Conservation (phyloP, 2,888 invertebrate genomes). For the Hypena proboscidalis region DNA sequence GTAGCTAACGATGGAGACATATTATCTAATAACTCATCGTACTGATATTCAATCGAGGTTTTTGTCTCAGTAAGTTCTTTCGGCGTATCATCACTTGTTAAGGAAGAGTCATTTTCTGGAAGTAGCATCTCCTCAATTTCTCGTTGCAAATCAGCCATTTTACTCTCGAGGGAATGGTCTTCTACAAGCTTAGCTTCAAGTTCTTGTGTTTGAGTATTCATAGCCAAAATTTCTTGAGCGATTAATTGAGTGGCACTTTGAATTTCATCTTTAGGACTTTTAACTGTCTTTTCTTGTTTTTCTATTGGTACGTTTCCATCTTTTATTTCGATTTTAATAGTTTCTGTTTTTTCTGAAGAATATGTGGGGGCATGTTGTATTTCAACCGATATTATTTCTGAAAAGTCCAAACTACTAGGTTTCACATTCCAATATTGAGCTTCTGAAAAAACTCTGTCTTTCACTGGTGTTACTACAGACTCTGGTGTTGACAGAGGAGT, state of each 20-base stretch:
- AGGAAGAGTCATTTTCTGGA: constrained; percentile 77
- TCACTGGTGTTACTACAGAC: constrained; percentile 71
- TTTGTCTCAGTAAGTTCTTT: constrained; percentile 63
- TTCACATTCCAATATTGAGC: constrained; percentile 78
- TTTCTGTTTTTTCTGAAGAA: constrained; percentile 14
- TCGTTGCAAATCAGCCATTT: constrained; percentile 80
- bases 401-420: constrained; percentile 55
- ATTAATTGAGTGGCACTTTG: constrained; percentile 33
- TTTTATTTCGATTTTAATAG: constrained; percentile 26
- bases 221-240: constrained; percentile 41
- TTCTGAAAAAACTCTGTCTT: constrained; percentile 75
- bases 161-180: constrained; percentile 74
- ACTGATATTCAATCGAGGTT: constrained; percentile 62
- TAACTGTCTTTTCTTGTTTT: constrained; percentile 5
- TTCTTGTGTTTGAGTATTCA: constrained; percentile 33
- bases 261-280: constrained; percentile 15
- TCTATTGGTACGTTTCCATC: constrained; percentile 8
- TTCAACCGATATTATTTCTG: constrained; percentile 63
- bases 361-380: constrained; percentile 37
- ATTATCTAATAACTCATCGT: constrained; percentile 64
- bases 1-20: constrained; percentile 68
- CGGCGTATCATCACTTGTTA: constrained; percentile 65
- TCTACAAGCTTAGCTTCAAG: constrained; percentile 57
- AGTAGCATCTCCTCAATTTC: constrained; percentile 80
- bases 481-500: constrained; percentile 71